Evolutionary conservation across 2,797 vertebrate genomes (phyloP).

Genomic region (Spinus pinus): DNA sequence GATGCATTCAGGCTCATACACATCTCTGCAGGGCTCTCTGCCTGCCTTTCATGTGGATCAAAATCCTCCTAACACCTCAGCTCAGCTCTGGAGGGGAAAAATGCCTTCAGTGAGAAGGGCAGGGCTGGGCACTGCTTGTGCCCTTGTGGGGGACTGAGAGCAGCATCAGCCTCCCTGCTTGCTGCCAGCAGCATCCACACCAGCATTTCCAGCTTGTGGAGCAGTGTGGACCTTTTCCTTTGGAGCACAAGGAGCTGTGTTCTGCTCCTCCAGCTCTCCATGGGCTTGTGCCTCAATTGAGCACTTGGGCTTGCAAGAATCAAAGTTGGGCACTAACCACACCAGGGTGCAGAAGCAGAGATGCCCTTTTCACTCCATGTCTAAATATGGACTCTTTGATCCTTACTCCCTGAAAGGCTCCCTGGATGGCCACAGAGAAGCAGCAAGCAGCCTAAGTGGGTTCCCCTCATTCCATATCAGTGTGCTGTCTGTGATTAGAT

Average conservation of each 20-base stretch:
- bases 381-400: not conserved
- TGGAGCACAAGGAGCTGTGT: not conserved
- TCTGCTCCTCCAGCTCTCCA: not conserved
- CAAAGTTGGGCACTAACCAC: not conserved
- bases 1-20: not conserved
- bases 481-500: not conserved
- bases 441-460: not conserved
- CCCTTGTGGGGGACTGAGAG: not conserved
- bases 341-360: not conserved
- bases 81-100: not conserved
- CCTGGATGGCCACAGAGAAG: not conserved
- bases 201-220: not conserved
- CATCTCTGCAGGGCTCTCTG: not conserved
- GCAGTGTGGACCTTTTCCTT: not conserved
- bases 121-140: not conserved
- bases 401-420: not conserved
- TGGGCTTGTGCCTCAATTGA: not conserved
- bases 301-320: not conserved
- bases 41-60: not conserved
- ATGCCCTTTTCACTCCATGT: not conserved
- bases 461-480: not conserved
- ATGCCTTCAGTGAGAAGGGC: not conserved
- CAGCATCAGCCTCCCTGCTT: not conserved
- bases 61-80: not conserved
- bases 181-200: not conserved